A percentile compares a stretch with the other conserved stretches of the same genome.
These are phyloP conservation scores for Percina caprodes DNA, from an alignment of 2,113 vertebrate species.

Conservation along the genomic window DNA sequence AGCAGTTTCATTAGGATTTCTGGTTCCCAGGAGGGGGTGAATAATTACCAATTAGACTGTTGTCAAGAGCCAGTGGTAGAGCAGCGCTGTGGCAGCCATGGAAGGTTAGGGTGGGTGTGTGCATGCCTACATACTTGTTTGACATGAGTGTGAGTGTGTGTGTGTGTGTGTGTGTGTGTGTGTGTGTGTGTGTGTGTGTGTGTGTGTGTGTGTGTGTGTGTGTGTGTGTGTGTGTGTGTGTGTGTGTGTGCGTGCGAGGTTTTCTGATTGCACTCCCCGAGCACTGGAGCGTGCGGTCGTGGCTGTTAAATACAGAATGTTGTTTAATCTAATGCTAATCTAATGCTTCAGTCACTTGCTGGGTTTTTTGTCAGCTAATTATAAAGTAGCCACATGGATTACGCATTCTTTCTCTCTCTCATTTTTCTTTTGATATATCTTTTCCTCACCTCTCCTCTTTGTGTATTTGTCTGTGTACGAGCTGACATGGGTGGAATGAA, in stretches of 20 bases:
- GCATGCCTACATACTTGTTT: constrained; percentile 48
- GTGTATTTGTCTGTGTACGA: constrained; percentile 1
- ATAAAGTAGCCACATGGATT: constrained; percentile 72
- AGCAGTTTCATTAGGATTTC: constrained; percentile 72
- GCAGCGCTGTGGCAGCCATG: constrained; percentile 42
- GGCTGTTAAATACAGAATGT: constrained; percentile 79
- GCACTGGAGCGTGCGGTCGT: constrained; percentile 80
- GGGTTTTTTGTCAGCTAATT: constrained; percentile 87
- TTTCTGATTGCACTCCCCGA: constrained; percentile 75
- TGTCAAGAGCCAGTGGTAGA: constrained; percentile 67
- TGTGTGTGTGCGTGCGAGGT: constrained; percentile 20
- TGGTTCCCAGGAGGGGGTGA: constrained; percentile 73
- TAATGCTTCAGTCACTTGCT: constrained; percentile 74
- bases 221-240: constrained; percentile 21
- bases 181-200: constrained; percentile 27
- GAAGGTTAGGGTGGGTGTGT: constrained; percentile 50
- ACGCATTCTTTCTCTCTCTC: constrained; percentile 32
- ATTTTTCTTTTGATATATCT: constrained; percentile 3
- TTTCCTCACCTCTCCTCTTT: background rate
- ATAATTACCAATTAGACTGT: constrained; percentile 85
- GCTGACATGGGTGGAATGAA: background rate
- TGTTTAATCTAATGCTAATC: constrained; percentile 84
- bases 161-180: constrained; percentile 37
- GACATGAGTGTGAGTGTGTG: constrained; percentile 42
- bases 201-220: constrained; percentile 27